phyloP scores from a whole-genome alignment of 2,888 invertebrate genomes.

The Torymus tubicola region DNA sequence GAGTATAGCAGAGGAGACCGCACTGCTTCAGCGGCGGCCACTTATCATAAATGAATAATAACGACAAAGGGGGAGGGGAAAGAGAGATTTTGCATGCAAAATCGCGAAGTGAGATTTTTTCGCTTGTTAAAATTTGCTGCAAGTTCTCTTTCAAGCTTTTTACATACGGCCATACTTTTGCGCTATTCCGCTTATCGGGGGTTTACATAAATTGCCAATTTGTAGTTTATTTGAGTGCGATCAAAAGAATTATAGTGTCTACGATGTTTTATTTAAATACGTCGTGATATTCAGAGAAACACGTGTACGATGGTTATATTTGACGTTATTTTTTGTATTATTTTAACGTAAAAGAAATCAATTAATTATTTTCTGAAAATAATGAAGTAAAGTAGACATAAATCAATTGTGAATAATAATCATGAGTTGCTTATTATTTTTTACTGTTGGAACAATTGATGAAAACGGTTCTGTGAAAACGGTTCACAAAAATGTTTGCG shows the following conservation, averaged over 20 bases:
- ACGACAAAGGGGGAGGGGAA: background rate
- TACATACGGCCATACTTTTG: background rate
- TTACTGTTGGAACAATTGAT: too few relatives aligned
- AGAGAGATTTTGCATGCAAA: background rate
- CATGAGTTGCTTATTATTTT: too few relatives aligned
- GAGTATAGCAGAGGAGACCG: background rate
- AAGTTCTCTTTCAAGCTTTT: background rate
- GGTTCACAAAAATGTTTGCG: too few relatives aligned
- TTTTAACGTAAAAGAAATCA: too few relatives aligned
- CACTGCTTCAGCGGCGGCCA: conserved; percentile 2
- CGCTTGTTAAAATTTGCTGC: background rate
- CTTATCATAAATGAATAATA: conserved; percentile 55
- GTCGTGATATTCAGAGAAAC: too few relatives aligned
- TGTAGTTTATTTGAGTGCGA: background rate
- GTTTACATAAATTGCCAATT: background rate
- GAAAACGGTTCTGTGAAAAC: too few relatives aligned
- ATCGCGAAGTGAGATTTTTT: background rate
- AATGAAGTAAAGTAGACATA: too few relatives aligned
- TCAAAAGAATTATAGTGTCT: background rate
- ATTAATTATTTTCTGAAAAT: too few relatives aligned
- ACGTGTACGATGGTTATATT: too few relatives aligned
- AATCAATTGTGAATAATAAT: too few relatives aligned
- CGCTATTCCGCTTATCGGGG: background rate
- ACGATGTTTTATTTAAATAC: background rate
- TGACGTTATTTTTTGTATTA: too few relatives aligned